Evolutionary conservation across 64 coral and sea anemone genomes (phyloP).

Genomic region (Hydrozoanthus tunicans): DNA sequence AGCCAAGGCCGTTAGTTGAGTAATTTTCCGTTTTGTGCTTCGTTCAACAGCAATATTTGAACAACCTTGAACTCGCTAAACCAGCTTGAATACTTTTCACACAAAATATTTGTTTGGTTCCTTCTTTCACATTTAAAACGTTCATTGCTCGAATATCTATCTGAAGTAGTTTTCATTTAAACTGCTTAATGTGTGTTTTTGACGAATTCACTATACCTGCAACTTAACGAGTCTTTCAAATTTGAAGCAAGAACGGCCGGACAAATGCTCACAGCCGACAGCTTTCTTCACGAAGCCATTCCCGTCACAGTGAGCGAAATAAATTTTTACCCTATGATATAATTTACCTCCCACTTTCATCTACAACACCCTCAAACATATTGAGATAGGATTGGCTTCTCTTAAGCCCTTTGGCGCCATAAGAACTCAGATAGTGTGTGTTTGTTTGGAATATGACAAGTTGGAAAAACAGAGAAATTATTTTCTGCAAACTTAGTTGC

Average conservation of each 20-base stretch:
- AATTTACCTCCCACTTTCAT: constrained; percentile 16
- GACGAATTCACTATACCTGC: too few species aligned
- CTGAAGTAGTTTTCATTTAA: neutral
- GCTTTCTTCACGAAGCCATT: too few species aligned
- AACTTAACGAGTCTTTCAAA: too few species aligned
- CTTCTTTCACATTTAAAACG: constrained; percentile 4
- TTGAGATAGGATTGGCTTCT: neutral
- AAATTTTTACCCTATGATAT: neutral
- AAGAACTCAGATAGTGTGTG: neutral
- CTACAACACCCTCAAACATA: neutral
- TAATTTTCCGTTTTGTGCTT: neutral
- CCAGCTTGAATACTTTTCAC: too few species aligned
- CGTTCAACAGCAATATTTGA: constrained; percentile 12
- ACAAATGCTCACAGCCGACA: too few species aligned
- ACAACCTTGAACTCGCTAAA: constrained; percentile 47
- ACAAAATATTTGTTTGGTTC: neutral
- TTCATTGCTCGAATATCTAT: neutral
- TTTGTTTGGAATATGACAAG: constrained; percentile 46
- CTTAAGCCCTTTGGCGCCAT: constrained; percentile 35
- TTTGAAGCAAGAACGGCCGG: too few species aligned
- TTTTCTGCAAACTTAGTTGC: constrained; percentile 53
- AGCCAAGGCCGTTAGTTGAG: neutral
- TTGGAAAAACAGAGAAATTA: constrained; percentile 56
- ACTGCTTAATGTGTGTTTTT: too few species aligned
- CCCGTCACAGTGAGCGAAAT: neutral